Conservation (phyloP, 2,113 vertebrate species). For the Gopherus evgoodei region DNA sequence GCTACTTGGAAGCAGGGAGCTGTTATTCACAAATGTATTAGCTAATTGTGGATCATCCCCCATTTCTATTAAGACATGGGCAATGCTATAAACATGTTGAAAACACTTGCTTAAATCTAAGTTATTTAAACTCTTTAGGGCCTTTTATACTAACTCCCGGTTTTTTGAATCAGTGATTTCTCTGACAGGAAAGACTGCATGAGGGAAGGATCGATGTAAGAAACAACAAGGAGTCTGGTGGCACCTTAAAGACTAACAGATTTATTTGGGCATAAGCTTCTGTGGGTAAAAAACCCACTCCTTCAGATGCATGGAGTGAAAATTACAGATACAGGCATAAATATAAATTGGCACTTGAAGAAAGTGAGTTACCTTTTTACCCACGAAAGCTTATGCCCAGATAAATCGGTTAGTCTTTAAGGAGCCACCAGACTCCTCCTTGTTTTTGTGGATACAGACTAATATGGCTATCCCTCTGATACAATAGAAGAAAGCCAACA, state of each 20-base stretch:
- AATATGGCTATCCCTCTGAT: no score
- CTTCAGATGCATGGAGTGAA: no score
- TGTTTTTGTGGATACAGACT: no score
- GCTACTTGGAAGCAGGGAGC: accelerated
- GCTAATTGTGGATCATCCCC: neutral
- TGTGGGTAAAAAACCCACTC: no score
- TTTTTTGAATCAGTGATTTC: neutral
- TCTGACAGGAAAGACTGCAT: neutral
- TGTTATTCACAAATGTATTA: neutral
- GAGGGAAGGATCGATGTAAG: neutral
- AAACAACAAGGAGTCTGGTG: neutral
- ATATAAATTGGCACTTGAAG: no score
- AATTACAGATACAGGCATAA: no score
- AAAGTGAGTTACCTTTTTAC: no score
- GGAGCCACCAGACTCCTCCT: no score
- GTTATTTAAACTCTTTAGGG: neutral
- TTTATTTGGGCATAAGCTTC: no score
- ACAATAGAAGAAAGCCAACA: neutral
- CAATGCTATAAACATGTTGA: neutral
- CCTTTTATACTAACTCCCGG: neutral
- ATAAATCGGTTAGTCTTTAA: no score
- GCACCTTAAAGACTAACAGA: no score
- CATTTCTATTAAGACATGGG: neutral
- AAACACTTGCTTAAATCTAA: neutral
- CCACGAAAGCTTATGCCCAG: no score